phyloP scores from a whole-genome alignment of 2,113 vertebrate genomes.

The Falco punctatus region DNA sequence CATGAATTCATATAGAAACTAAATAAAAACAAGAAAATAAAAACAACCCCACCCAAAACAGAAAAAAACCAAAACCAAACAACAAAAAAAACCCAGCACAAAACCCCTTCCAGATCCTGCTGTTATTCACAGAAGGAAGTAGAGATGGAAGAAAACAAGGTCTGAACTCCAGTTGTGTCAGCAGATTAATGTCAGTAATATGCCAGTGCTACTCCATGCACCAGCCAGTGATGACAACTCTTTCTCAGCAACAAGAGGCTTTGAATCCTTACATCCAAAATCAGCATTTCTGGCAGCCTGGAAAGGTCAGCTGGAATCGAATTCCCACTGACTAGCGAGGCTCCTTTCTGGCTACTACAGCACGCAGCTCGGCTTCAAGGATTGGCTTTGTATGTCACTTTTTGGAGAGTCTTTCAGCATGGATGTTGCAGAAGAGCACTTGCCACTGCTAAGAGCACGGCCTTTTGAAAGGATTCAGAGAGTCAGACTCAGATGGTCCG shows the following conservation, averaged over 20 bases:
- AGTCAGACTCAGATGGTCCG: neutral
- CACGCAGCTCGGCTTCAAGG: neutral
- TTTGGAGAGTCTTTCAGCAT: neutral
- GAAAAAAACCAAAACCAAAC: neutral
- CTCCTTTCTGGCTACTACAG: neutral
- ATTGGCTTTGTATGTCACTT: neutral
- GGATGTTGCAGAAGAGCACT: neutral
- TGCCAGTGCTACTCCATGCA: neutral
- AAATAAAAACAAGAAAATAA: neutral
- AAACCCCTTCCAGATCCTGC: neutral
- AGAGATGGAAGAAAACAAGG: neutral
- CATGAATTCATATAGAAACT: neutral
- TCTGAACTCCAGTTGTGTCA: neutral
- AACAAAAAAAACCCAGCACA: neutral
- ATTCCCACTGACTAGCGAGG: neutral
- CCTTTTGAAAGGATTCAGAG: neutral
- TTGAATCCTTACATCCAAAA: neutral
- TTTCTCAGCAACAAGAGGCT: neutral
- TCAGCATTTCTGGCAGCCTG: neutral
- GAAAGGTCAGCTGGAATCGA: neutral
- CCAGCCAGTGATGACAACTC: neutral
- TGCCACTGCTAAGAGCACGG: neutral
- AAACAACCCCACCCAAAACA: neutral
- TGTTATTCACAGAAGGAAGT: neutral
- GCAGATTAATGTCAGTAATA: neutral